Conservation (phyloP, 2,797 vertebrate species). For the Synaphobranchus kaupii region DNA sequence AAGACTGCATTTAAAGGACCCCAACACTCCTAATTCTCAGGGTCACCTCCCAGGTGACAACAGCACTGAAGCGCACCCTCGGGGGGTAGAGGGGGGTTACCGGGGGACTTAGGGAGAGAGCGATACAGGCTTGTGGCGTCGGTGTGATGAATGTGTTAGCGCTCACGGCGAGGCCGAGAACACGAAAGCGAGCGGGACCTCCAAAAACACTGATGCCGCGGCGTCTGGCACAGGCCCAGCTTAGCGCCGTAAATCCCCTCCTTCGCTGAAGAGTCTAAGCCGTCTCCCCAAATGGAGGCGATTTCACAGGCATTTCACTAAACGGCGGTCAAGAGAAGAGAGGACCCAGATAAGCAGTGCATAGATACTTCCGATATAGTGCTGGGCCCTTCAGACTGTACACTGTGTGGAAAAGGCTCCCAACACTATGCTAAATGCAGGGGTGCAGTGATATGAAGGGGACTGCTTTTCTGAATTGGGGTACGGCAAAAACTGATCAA, state of each 20-base stretch:
- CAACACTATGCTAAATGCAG: too few species aligned
- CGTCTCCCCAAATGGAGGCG: neutral
- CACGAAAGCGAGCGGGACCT: neutral
- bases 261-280: neutral
- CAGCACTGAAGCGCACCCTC: neutral
- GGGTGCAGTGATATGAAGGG: too few species aligned
- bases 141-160: neutral
- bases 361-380: neutral
- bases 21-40: neutral
- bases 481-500: too few species aligned
- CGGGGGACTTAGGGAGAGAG: neutral
- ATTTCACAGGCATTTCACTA: neutral
- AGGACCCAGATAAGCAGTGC: neutral
- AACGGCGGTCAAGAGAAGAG: neutral
- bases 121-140: neutral
- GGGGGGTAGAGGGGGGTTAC: neutral
- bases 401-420: too few species aligned
- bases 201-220: neutral
- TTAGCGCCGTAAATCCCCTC: neutral
- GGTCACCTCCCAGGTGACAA: neutral
- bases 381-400: neutral
- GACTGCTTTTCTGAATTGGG: too few species aligned
- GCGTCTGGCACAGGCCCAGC: neutral
- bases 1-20: neutral
- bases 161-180: neutral